phyloP scores from a whole-genome alignment of 1,140 invertebrate species.

The Euura saliciscinereae region DNA sequence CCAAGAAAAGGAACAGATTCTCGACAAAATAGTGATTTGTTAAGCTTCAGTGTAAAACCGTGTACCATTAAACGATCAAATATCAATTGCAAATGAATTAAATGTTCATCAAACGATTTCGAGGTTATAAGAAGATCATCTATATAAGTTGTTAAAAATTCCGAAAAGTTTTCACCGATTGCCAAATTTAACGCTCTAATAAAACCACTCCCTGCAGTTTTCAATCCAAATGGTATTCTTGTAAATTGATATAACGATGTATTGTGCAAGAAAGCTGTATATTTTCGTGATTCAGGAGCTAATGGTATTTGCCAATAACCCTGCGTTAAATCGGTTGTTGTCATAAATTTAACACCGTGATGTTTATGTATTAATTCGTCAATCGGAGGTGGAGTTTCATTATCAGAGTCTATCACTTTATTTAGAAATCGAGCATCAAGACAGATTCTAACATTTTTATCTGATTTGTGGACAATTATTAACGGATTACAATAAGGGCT shows the following conservation, averaged over 20 bases:
- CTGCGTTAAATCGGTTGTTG: conserved; percentile 38
- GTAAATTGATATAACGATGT: conserved; percentile 35
- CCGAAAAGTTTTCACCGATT: not conserved
- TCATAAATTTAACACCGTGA: conserved; percentile 22
- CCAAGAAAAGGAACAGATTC: not conserved
- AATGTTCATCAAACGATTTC: not conserved
- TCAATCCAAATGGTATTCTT: conserved; percentile 38
- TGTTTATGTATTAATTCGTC: conserved; percentile 17
- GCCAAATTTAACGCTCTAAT: conserved; percentile 15
- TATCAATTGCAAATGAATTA: not conserved
- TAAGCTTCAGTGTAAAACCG: not conserved
- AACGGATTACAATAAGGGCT: conserved; percentile 41
- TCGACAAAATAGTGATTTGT: not conserved
- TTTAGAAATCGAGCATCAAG: conserved; percentile 31
- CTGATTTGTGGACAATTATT: conserved; percentile 20
- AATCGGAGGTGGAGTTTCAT: conserved; percentile 21
- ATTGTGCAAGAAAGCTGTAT: conserved; percentile 40
- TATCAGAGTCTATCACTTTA: conserved; percentile 20
- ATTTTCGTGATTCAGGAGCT: conserved; percentile 30
- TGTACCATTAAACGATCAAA: not conserved
- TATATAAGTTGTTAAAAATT: conserved; percentile 8
- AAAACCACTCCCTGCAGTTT: conserved; percentile 39
- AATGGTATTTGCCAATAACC: conserved; percentile 46
- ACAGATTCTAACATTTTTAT: conserved; percentile 22
- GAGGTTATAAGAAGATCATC: not conserved